Conservation (phyloP, 2,113 vertebrate genomes). For the Actenoides hombroni region DNA sequence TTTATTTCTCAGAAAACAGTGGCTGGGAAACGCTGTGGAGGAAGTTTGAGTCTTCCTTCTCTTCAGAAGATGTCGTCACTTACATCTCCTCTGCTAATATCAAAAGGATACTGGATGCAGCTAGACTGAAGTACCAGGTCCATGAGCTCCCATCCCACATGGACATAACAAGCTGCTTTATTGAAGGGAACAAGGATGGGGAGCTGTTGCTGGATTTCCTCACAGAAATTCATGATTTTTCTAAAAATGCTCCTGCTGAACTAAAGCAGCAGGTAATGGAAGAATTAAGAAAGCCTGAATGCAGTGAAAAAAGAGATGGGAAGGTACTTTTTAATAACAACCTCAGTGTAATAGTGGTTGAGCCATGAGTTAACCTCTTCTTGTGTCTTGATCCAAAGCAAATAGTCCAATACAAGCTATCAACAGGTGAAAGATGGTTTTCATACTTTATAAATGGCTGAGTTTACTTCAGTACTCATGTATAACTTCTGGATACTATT, state of each 20-base stretch:
- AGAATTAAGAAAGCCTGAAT: conserved; percentile 81
- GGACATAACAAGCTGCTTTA: conserved; percentile 91
- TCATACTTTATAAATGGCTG: not conserved
- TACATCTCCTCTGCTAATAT: conserved; percentile 80
- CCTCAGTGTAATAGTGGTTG: conserved; percentile 79
- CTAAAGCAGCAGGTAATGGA: conserved; percentile 80
- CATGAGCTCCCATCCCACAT: conserved; percentile 81
- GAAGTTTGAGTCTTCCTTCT: conserved; percentile 72
- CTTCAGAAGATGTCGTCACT: conserved; percentile 69
- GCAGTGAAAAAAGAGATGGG: conserved; percentile 78
- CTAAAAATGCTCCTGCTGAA: conserved; percentile 77
- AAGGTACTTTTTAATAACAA: conserved; percentile 87
- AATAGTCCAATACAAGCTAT: not conserved
- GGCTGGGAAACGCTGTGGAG: conserved; percentile 84
- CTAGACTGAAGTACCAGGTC: conserved; percentile 75
- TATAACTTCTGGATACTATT: not conserved
- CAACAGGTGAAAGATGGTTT: not conserved
- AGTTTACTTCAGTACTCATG: not conserved
- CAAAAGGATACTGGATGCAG: conserved; percentile 74
- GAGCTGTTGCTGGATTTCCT: conserved; percentile 91
- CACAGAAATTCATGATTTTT: conserved; percentile 85
- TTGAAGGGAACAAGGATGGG: conserved; percentile 81
- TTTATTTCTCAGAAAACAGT: conserved; percentile 74
- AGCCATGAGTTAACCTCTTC: conserved; percentile 52
- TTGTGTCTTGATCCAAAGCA: not conserved